A percentile compares a stretch with the other conserved stretches of the same genome.
Conservation (phyloP, 2,888 invertebrate species). For the Scaptomyza flava region DNA sequence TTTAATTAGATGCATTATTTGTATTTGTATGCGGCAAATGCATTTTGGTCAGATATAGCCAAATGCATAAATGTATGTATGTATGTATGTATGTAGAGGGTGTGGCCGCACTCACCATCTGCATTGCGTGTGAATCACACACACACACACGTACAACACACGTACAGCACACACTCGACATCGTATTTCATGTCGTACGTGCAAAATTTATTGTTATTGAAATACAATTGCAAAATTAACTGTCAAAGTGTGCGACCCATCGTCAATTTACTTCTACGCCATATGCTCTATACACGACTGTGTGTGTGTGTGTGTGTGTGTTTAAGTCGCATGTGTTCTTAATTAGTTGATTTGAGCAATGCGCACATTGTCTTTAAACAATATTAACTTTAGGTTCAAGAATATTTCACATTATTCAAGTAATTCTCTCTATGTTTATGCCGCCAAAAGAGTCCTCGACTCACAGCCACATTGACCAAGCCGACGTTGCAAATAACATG, state of each 20-base stretch:
- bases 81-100: slow-evolving; percentile 16
- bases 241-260: slow-evolving; percentile 80
- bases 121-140: slow-evolving; percentile 47
- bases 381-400: slow-evolving; percentile 13
- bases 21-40: slow-evolving; percentile 64
- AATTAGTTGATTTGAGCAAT: slow-evolving; percentile 52
- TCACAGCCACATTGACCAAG: no score
- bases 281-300: slow-evolving; percentile 52
- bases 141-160: slow-evolving; percentile 27
- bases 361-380: slow-evolving; percentile 36
- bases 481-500: slow-evolving; percentile 34
- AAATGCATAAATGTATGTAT: background rate
- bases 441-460: slow-evolving; percentile 24
- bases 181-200: slow-evolving; percentile 76
- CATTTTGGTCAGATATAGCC: slow-evolving; percentile 20
- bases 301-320: background rate
- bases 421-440: background rate
- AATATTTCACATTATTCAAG: slow-evolving; percentile 29
- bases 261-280: slow-evolving; percentile 66
- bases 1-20: slow-evolving; percentile 82
- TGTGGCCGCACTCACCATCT: slow-evolving; percentile 40
- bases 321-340: slow-evolving; percentile 39
- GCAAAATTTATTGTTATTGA: slow-evolving; percentile 82
- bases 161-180: slow-evolving; percentile 20
- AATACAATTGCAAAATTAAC: slow-evolving; percentile 84